Conservation (phyloP, 1,140 invertebrate species). For the Ceratosolen fusciceps region DNA sequence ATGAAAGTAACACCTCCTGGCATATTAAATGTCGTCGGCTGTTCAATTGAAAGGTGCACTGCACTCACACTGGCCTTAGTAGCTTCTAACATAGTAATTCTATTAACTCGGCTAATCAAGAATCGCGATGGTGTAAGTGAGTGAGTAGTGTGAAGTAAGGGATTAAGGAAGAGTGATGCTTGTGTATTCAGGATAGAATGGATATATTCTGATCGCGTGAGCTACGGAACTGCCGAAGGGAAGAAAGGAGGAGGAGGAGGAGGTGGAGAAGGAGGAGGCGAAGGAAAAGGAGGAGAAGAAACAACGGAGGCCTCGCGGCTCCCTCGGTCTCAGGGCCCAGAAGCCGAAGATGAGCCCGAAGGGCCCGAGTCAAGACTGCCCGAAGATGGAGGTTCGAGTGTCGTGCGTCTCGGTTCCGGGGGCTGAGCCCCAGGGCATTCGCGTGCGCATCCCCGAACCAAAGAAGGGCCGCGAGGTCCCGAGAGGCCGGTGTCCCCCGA, state of each 20-base stretch:
- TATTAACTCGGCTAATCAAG: too few species aligned
- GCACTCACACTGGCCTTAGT: too few species aligned
- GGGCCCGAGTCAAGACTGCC: constrained; percentile 58
- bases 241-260: constrained; percentile 54
- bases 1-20: too few species aligned
- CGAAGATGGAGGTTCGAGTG: constrained; percentile 67
- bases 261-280: constrained; percentile 55
- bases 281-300: constrained; percentile 58
- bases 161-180: neutral
- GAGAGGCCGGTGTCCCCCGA: constrained; percentile 60
- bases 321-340: constrained; percentile 46
- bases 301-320: constrained; percentile 65
- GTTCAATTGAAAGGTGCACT: too few species aligned
- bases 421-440: constrained; percentile 62
- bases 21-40: too few species aligned
- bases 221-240: constrained; percentile 60
- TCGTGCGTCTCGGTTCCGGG: constrained; percentile 64
- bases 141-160: neutral
- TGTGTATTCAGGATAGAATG: neutral
- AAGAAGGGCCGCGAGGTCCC: constrained; percentile 17
- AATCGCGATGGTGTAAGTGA: too few species aligned
- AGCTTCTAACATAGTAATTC: too few species aligned
- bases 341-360: constrained; percentile 64
- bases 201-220: neutral
- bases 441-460: constrained; percentile 67